Conservation (phyloP, 2,797 vertebrate genomes). For the Rhinophrynus dorsalis region DNA sequence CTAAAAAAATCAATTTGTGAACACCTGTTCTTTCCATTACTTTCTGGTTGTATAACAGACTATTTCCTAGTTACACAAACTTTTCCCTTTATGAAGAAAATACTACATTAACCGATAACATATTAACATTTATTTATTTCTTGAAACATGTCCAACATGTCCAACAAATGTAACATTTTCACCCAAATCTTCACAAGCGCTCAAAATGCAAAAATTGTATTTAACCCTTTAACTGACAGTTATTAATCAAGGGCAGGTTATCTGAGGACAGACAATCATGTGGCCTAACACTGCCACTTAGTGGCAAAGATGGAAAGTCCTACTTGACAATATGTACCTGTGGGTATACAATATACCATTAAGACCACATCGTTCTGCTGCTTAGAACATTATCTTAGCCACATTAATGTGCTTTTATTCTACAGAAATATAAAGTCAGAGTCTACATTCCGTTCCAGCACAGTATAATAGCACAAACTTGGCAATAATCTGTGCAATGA, state of each 20-base stretch:
- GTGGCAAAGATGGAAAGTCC: slow-evolving; percentile 3
- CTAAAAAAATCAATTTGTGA: too few species aligned
- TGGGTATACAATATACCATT: background rate
- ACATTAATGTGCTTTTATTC: background rate
- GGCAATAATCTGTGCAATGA: background rate
- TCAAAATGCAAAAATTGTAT: background rate
- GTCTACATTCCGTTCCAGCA: too few species aligned
- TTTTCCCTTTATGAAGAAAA: too few species aligned
- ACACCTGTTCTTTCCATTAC: too few species aligned
- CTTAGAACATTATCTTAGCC: background rate
- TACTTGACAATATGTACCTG: background rate
- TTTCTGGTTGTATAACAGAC: too few species aligned
- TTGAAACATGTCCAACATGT: too few species aligned
- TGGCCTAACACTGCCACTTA: slow-evolving; percentile 38
- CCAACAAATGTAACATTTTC: too few species aligned
- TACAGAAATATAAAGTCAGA: background rate
- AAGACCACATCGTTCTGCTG: background rate
- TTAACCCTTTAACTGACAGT: slow-evolving; percentile 8
- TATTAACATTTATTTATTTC: too few species aligned
- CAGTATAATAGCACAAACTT: background rate
- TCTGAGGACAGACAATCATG: slow-evolving; percentile 16
- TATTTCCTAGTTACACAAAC: too few species aligned
- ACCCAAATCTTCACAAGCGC: too few species aligned
- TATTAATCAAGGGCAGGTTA: slow-evolving; percentile 3
- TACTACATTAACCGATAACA: too few species aligned